Evolutionary conservation across 2,888 invertebrate genomes (phyloP).

Genomic region (Itoplectis maculator): DNA sequence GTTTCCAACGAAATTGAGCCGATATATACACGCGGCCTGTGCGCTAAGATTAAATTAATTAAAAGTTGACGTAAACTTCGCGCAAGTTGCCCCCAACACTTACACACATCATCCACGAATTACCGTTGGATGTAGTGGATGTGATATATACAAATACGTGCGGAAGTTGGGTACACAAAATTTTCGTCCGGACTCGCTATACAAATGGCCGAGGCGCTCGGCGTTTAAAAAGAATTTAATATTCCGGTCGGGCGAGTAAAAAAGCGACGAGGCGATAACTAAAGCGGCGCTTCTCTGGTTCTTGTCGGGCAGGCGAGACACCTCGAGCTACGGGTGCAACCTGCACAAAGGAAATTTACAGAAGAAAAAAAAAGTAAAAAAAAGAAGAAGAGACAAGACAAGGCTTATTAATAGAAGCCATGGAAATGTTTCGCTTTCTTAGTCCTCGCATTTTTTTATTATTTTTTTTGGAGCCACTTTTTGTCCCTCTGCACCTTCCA

Average conservation of each 20-base stretch:
- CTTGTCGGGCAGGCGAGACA: constrained; percentile 20
- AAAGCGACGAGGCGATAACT: constrained; percentile 52
- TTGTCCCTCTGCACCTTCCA: background rate
- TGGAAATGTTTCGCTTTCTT: constrained; percentile 5
- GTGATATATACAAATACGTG: constrained; percentile 8
- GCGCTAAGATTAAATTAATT: constrained; percentile 57
- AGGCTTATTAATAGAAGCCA: constrained; percentile 27
- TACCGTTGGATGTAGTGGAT: too few species aligned
- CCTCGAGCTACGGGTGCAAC: constrained; percentile 1
- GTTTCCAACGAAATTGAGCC: constrained; percentile 44
- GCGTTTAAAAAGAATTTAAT: constrained; percentile 56
- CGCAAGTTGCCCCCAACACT: constrained; percentile 16
- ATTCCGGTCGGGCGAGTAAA: constrained; percentile 49
- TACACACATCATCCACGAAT: too few species aligned
- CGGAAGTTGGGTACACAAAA: background rate
- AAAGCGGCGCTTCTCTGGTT: constrained; percentile 39
- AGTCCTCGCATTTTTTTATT: background rate
- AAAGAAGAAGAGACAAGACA: constrained; percentile 7
- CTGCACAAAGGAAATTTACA: constrained; percentile 27
- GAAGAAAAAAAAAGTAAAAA: constrained; percentile 15
- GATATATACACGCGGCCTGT: constrained; percentile 7
- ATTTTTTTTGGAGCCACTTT: background rate
- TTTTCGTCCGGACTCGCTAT: constrained; percentile 2
- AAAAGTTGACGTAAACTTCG: constrained; percentile 53
- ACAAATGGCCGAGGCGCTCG: constrained; percentile 27